Base-by-base conservation (phyloP, 1,140 invertebrate species). In the Plutomurus gul region DNA sequence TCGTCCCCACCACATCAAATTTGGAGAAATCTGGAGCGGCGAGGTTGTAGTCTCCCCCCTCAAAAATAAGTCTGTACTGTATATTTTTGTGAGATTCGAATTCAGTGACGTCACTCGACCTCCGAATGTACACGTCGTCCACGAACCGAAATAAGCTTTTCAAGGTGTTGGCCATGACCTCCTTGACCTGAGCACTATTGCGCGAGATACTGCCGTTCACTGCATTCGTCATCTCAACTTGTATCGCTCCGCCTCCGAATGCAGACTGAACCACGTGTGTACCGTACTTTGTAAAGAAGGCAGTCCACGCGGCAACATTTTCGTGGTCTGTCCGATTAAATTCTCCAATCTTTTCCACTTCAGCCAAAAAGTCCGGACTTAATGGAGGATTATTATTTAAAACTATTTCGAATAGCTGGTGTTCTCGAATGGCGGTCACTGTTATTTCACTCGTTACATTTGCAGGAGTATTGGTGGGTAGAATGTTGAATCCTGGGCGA, bases 191-290 rank as follows among this genome's bases (percentile, higher is more conserved):
- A 3, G 13, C 37, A 0, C 10, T 6, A 6, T 72, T 20, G 10
- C 18, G 16, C 5, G 30, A 20, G 18, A 7, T 36, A 22, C 25
- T 49, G 4, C 5, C 8, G 3, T 40, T 75, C 1, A 7, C 27
- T 1, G 18, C 25, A 30, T 47, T 46, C 4, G 18, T 46, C 8
- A 79, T 51, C 0, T 39, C 2, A 33, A 75, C 33, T 75, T 75
- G 33, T 16, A 79, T 79, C 3, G 72, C 30, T 0, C 77, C 77
- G 7, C 77, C 77, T 11, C 77, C 77, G 65, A 75, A 79, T 37
- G 70, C 51, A 20, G 71, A 75, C 16, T 46, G 20, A 11, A 79
- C 77, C 0, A 79, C 77, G 37, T 79, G 77, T 10, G 72, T 74
- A 43, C 77, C 77, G 20, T 79, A 79, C 8, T 39, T 65, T 5